phyloP scores from a whole-genome alignment of 2,888 invertebrate species.

The Caenorhabditis wallacei region DNA sequence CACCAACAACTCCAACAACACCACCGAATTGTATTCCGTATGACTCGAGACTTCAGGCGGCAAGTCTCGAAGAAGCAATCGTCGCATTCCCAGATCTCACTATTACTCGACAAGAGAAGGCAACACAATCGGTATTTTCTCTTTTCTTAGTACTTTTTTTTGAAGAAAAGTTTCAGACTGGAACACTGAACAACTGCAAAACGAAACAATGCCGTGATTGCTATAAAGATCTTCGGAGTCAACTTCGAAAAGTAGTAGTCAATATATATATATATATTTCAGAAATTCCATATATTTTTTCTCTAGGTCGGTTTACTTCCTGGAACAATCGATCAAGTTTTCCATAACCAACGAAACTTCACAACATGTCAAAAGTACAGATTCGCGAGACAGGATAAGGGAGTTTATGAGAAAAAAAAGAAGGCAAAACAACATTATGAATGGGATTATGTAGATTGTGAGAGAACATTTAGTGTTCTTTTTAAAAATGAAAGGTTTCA shows the following conservation, averaged over 20 bases:
- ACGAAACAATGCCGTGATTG: conserved; percentile 69
- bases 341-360: conserved; percentile 56
- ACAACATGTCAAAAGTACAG: conserved; percentile 70
- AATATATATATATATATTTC: no score
- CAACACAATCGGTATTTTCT: conserved; percentile 12
- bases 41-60: conserved; percentile 64
- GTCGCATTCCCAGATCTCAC: conserved; percentile 68
- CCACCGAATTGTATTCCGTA: conserved; percentile 61
- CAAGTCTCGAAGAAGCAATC: conserved; percentile 69
- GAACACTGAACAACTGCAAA: conserved; percentile 50
- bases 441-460: conserved; percentile 61
- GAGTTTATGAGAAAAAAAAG: conserved; percentile 68
- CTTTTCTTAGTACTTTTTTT: background rate
- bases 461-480: conserved; percentile 42
- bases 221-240: conserved; percentile 61
- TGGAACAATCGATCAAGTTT: conserved; percentile 57
- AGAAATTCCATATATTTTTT: no score
- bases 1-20: conserved; percentile 25
- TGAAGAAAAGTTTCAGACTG: conserved; percentile 21
- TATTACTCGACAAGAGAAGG: conserved; percentile 55
- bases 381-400: conserved; percentile 68
- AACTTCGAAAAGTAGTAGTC: conserved; percentile 64
- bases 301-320: conserved; percentile 67
- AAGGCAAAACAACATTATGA: conserved; percentile 57
- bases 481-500: conserved; percentile 35